Evolutionary conservation across 2,113 vertebrate species (phyloP), one percentile per base, ranked within the genome.

Genomic region (Eudyptes chrysolophus): DNA sequence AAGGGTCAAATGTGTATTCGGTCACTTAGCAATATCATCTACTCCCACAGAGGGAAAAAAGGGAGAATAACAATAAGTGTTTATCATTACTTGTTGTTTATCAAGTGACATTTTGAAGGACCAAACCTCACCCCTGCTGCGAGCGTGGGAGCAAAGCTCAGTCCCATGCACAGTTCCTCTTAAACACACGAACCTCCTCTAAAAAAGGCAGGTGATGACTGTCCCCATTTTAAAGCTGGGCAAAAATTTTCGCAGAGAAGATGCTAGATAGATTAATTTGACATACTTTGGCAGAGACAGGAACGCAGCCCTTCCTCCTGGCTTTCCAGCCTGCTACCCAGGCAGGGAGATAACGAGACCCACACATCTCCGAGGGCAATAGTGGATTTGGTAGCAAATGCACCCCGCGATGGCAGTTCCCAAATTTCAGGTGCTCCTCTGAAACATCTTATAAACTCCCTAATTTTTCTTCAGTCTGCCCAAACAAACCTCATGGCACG

Each of bases 1-100:
- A 87, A 84, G 97, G 97, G 96, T 96, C 94, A 97, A 52, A 74
- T 16, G 24, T 94, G 62, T 62, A 54, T 92, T 92, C 40, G 66
- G 92, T 91, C 92, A 95, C 93, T 93, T 40, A 24, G 90, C 92
- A 91, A 93, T 60, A 88, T 42, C 91, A 76, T 79, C 89, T 70
- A 19, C 94, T 78, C 89, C 94, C 93, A 70, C 85, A 20, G 71
- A 40, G 48, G 24, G 5, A 22, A 46, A 24, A 13, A 20, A 6
- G 18, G 54, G 61, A 74, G 93, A 87, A 76, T 58, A 65, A 61
- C 82, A 82, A 48, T 72, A 32, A 80, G 61, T 22, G 75, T 79
- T 82, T 92, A 70, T 85, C 82, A 69, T 51, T 49, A 32, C 82
- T 93, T 44, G 11, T 11, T 69, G 79, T 88, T 94, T 78, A 29